These are phyloP conservation scores for Hirtodrosophila duncani DNA, from an alignment of 2,888 invertebrate species.

Conservation along the genomic window DNA sequence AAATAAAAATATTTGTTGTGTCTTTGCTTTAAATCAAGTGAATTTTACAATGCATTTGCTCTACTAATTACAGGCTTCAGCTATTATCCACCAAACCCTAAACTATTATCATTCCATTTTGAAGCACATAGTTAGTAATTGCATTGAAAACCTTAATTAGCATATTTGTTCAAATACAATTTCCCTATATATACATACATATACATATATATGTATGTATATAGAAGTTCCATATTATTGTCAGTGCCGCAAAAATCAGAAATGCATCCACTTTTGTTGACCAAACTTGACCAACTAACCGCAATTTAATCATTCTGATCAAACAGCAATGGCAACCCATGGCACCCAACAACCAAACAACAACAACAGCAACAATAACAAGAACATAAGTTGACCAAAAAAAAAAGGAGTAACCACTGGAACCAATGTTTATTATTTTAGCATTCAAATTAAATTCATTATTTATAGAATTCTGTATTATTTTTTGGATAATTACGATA, in stretches of 20 bases:
- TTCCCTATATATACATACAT: too few species aligned
- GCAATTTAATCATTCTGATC: conserved; percentile 58
- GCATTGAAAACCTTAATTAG: too few species aligned
- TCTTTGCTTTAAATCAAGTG: too few species aligned
- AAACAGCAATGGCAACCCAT: too few species aligned
- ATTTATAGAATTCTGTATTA: conserved; percentile 61
- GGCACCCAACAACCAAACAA: conserved; percentile 32
- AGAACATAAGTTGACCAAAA: too few species aligned
- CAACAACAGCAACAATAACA: conserved; percentile 20
- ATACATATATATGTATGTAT: conserved; percentile 11
- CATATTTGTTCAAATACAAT: too few species aligned
- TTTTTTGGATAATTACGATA: conserved; percentile 51
- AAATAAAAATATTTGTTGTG: too few species aligned
- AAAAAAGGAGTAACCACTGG: conserved; percentile 39
- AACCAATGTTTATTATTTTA: conserved; percentile 69
- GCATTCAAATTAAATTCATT: conserved; percentile 65
- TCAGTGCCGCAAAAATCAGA: conserved; percentile 12
- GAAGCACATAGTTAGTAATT: too few species aligned
- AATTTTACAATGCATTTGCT: too few species aligned
- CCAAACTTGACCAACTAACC: conserved; percentile 40
- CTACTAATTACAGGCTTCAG: too few species aligned
- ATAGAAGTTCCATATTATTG: conserved; percentile 27
- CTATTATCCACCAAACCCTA: too few species aligned
- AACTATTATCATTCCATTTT: too few species aligned
- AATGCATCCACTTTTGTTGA: conserved; percentile 25